Base-by-base conservation (phyloP, 2,888 invertebrate species). In the Ennomos fuscantarius region DNA sequence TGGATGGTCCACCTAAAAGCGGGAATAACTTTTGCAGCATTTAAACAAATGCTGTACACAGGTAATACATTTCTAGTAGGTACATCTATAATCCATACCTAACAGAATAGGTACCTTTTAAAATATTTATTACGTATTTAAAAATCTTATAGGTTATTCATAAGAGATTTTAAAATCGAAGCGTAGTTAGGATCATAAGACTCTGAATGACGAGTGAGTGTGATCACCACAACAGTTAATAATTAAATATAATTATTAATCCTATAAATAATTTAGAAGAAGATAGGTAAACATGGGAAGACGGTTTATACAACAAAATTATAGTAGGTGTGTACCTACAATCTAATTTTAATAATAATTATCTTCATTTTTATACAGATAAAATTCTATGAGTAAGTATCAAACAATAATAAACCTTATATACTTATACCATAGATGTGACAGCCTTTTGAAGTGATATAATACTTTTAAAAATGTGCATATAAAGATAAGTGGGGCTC, bases 101-200 rank as follows among this genome's bases (percentile, higher is more conserved):
- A 55, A 71, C 68, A 70, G 70, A 76, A 82, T 87, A 89, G 87
- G 87, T 88, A 86, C 85, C 68, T 80, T 56, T 60, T 71, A 76
- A 78, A 69, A 73, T 54, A 42, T 51, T 43, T 39, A 72, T 79
- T 82, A 86, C 81, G 79, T 82, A 83, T 80, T 74, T 74, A 72
- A 76, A 76, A 63, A 74, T 64, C 80, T 79, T 82, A 80, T 47
- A 60, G 67, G 72, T 74, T 82, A 82, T 74, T 89, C 89, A 89
- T 89, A 89, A 89, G 88, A 86, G 80, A 80, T 72, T 73, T 78
- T 76, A 81, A 81, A 82, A 78, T 83, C 77, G 78, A 85, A 86
- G 87, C 84, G 82, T 84, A 80, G 63, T 55, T 24, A 40, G 37
- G 43, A 39, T 59, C 58, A 59, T 59, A 59, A 59, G 53, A 54